Base-by-base conservation (phyloP, 2,113 vertebrate genomes). In the Salvator merianae region DNA sequence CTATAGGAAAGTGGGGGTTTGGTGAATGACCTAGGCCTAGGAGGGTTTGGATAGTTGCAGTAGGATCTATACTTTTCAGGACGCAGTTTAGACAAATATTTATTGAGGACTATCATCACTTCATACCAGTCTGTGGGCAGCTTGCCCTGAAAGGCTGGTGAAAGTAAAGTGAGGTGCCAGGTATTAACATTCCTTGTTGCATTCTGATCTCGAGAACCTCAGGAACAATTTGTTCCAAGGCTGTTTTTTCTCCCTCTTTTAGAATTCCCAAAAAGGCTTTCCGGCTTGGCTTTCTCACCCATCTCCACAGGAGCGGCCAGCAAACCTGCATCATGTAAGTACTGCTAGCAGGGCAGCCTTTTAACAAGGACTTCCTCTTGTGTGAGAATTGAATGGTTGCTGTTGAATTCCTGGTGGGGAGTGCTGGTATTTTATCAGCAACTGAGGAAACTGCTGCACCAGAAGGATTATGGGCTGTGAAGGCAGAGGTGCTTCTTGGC, bases 271-370 rank as follows among this genome's bases (percentile, higher is more conserved):
- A 59, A 92, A 95, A 91, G 95, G 96, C 69, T 95, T 97, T 78
- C 96, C 97, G 71, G 97, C 97, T 87, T 99, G 98, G 98, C 94
- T 99, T 73, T 85, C 77, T 38, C 96, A 97, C 88, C 94, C 98
- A 87, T 95, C 95, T 36, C 94, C 97, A 68, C 83, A 86, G 0
- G 97, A 98, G 74, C 95, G 95, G 14, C 95, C 96, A 47, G 80
- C 92, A 59, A 95, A 96, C 80, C 89, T 97, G 30, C 95, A 96
- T 1, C 90, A 94, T 93, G 98, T 98, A 63, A 85, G 77, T 85
- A 79, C 40, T 50, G 38, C 62, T 38, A 36, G 38, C 34, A 28
- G 40, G 55, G 8, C 10, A 77, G 20, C 38, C 32, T 65, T 62
- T 34, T 14, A 69, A 13, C 24, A 26, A 72, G 24, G 30, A 14